Percentiles rank a stretch among this genome's conserved stretches.
Evolutionary conservation across 2,113 vertebrate species (phyloP).

Genomic region (Nettapus auritus): DNA sequence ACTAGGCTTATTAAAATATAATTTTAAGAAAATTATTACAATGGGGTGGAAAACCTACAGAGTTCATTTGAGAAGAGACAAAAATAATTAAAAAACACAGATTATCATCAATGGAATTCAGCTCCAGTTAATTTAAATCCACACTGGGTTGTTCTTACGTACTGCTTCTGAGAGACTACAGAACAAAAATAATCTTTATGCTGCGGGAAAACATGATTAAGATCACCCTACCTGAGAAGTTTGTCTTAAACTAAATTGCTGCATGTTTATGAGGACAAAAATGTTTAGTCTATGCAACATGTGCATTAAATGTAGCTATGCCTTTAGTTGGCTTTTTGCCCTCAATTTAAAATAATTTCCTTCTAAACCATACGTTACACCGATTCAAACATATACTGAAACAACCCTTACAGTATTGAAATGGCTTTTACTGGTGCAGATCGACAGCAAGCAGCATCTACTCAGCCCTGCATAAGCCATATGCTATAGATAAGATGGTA

Average conservation of each 20-base stretch:
- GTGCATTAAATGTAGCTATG: background rate
- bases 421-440: background rate
- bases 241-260: conserved; percentile 21
- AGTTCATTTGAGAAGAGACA: conserved; percentile 1
- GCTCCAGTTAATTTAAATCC: conserved; percentile 49
- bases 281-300: background rate
- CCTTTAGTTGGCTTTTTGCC: conserved; percentile 33
- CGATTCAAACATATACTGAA: background rate
- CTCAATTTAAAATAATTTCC: conserved; percentile 46
- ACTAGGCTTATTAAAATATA: conserved; percentile 20
- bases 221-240: background rate
- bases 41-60: background rate
- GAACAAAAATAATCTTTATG: background rate
- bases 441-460: background rate
- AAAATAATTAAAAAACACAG: conserved; percentile 41
- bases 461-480: background rate
- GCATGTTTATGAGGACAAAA: background rate
- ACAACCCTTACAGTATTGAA: background rate
- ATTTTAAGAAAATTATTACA: background rate
- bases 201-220: conserved; percentile 12
- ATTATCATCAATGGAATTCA: conserved; percentile 30
- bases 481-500: background rate
- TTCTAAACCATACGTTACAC: background rate
- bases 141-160: background rate
- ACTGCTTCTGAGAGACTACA: background rate